Evolutionary conservation across 35 echinoderm and acorn worm genomes (phyloP).

Genomic region (Hemicentrotus pulcherrimus): DNA sequence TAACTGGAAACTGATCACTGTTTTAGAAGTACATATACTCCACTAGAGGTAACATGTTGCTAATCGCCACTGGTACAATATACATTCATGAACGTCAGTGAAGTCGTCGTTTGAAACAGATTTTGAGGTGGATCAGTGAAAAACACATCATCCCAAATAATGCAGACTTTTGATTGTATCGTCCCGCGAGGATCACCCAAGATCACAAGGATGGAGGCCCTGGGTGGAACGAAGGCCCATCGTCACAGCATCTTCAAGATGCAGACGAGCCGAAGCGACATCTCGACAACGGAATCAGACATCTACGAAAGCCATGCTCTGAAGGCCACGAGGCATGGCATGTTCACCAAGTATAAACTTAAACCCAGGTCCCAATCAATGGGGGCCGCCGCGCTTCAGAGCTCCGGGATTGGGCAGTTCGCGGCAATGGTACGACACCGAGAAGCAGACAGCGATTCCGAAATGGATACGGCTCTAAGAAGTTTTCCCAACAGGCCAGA

Average conservation of each 20-base stretch:
- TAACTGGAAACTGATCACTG: too few relatives aligned
- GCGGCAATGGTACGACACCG: slow-evolving; percentile 55
- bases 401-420: slow-evolving; percentile 66
- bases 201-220: not conserved
- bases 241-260: slow-evolving; percentile 52
- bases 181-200: slow-evolving; percentile 40
- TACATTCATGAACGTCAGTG: not conserved
- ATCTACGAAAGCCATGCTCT: not conserved
- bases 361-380: slow-evolving; percentile 76
- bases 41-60: not conserved
- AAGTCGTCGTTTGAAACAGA: not conserved
- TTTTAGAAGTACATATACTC: too few relatives aligned
- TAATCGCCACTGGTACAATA: not conserved
- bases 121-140: not conserved
- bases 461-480: slow-evolving; percentile 52
- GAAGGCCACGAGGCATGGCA: slow-evolving; percentile 7
- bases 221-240: not conserved
- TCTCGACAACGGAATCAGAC: not conserved
- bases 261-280: slow-evolving; percentile 13
- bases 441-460: slow-evolving; percentile 75
- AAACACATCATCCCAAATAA: not conserved
- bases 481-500: slow-evolving; percentile 66
- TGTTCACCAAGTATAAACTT: slow-evolving; percentile 42
- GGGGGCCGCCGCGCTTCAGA: slow-evolving; percentile 62
- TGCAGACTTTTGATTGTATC: slow-evolving; percentile 47